phyloP scores from a whole-genome alignment of 1,140 invertebrate species.

The Geopemphigus sp. region DNA sequence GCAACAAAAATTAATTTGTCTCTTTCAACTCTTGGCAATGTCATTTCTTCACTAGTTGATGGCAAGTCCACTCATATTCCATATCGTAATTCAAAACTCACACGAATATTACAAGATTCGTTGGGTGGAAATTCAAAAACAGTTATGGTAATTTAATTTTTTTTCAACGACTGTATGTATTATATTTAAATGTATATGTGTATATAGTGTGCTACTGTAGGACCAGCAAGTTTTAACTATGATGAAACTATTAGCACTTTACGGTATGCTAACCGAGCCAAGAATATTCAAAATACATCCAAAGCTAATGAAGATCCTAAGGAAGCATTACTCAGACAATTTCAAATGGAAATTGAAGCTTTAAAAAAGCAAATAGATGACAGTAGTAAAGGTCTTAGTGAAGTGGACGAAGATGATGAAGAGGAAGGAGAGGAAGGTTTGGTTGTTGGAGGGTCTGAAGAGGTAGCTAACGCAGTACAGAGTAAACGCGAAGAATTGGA shows the following conservation, averaged over 20 bases:
- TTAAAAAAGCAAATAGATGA: conserved; percentile 76
- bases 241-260: conserved; percentile 97
- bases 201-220: conserved; percentile 82
- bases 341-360: conserved; percentile 95
- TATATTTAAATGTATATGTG: conserved; percentile 47
- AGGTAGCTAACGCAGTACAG: conserved; percentile 54
- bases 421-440: conserved; percentile 58
- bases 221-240: conserved; percentile 94
- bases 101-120: conserved; percentile 88
- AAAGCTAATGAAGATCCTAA: conserved; percentile 98
- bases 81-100: conserved; percentile 92
- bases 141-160: conserved; percentile 70
- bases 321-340: conserved; percentile 90
- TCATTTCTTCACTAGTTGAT: conserved; percentile 92
- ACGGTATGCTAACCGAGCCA: conserved; percentile 94
- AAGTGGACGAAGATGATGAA: conserved; percentile 64
- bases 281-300: conserved; percentile 95
- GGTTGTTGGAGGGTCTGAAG: conserved; percentile 53
- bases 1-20: conserved; percentile 95
- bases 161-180: conserved; percentile 7
- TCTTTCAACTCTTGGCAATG: conserved; percentile 89
- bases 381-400: conserved; percentile 53
- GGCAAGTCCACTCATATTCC: conserved; percentile 92
- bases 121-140: conserved; percentile 96
- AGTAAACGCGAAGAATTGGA: conserved; percentile 63